Evolutionary conservation across 2,797 vertebrate species (phyloP).

Genomic region (Enteromius fasciolatus): DNA sequence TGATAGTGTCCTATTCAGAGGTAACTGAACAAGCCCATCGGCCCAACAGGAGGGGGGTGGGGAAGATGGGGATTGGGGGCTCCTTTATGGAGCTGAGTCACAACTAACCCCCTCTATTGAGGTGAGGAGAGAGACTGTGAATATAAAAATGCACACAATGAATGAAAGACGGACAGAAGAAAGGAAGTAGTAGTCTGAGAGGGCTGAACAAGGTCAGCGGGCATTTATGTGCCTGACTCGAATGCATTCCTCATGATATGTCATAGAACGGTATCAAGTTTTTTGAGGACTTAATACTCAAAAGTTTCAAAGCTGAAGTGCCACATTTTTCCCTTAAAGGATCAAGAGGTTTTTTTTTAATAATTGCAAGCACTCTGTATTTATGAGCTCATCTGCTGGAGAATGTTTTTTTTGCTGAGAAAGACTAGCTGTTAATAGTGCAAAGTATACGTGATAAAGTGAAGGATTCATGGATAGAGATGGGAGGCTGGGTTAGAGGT

Average conservation of each 20-base stretch:
- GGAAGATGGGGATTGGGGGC: constrained; percentile 5
- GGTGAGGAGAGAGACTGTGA: constrained; percentile 56
- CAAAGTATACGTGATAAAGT: not conserved
- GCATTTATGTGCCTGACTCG: constrained; percentile 41
- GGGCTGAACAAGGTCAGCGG: constrained; percentile 17
- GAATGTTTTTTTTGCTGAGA: not conserved
- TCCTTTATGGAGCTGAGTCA: constrained; percentile 60
- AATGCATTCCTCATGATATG: constrained; percentile 47
- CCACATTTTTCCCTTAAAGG: not conserved
- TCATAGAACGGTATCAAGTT: constrained; percentile 17
- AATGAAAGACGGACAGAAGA: constrained; percentile 50
- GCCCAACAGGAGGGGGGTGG: constrained; percentile 19
- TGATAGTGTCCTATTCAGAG: constrained; percentile 58
- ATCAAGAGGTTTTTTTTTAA: not conserved
- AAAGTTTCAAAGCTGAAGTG: not conserved
- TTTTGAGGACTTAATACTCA: not conserved
- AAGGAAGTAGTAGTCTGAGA: constrained; percentile 33
- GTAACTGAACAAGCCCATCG: constrained; percentile 63
- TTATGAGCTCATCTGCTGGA: not conserved
- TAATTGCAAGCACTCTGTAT: not conserved
- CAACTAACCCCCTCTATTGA: constrained; percentile 53
- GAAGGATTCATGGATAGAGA: constrained; percentile 2
- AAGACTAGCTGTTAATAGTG: not conserved
- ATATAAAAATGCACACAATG: constrained; percentile 50
- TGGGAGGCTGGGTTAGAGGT: constrained; percentile 33